Evolutionary conservation across 2,888 invertebrate genomes (phyloP), one percentile per base, ranked within the genome.

Genomic region (Serripes groenlandicus): DNA sequence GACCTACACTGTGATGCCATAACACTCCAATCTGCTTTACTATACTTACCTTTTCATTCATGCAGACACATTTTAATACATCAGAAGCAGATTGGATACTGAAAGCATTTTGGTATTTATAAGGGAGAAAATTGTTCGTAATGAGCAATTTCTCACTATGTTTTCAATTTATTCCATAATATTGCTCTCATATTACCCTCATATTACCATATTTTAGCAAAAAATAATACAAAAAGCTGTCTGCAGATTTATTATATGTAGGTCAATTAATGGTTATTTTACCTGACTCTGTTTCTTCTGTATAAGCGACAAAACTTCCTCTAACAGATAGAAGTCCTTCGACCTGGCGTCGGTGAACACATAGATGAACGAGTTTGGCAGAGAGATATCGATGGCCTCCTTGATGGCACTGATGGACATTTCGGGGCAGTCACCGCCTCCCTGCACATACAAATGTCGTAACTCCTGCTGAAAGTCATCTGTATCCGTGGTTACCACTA

Each of bases 311-410:
- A 97, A 93, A 0, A 97, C 96, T 72, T 96, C 95, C 18, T 96
- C 95, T 0, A 96, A 96, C 7, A 96, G 94, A 73, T 95, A 93
- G 89, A 96, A 96, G 92, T 97, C 97, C 74, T 96, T 96, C 0
- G 97, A 96, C 0, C 96, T 95, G 0, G 97, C 97, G 91, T 97
- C 97, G 1, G 97, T 97, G 93, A 97, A 97, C 34, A 97, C 97
- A 90, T 97, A 97, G 54, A 97, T 95, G 92, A 96, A 96, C 0
- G 97, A 97, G 76, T 96, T 95, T 0, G 97, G 96, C 21, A 96
- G 94, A 56, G 96, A 96, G 15, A 96, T 95, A 89, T 96, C 96
- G 42, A 97, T 94, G 0, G 97, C 97, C 80, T 96, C 93, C 75
- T 96, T 95, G 70, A 97, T 96, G n/a, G 97, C 97, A 0, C 95